These are phyloP conservation scores for Lates calcarifer DNA, from an alignment of 2,113 vertebrate species.

Conservation along the genomic window DNA sequence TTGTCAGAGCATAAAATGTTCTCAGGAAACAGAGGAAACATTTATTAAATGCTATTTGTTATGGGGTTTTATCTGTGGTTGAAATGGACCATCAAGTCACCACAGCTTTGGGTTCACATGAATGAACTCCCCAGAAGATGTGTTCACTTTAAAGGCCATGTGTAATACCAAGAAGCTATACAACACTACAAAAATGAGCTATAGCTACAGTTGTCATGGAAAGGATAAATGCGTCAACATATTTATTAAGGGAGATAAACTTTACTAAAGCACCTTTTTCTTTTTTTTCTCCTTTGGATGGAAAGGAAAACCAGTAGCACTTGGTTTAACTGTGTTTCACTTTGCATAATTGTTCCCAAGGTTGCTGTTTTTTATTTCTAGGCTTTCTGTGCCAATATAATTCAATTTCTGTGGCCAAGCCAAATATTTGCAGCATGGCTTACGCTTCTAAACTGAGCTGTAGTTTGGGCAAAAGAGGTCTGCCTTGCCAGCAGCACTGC, in stretches of 20 bases:
- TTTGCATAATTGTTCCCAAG: constrained; percentile 86
- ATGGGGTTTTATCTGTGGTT: constrained; percentile 63
- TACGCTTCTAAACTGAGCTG: constrained; percentile 81
- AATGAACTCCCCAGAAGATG: constrained; percentile 33
- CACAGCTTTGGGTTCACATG: constrained; percentile 44
- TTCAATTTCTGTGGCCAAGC: constrained; percentile 82
- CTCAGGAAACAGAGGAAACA: constrained; percentile 41
- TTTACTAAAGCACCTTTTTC: constrained; percentile 60
- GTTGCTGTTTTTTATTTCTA: constrained; percentile 82
- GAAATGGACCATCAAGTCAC: constrained; percentile 70
- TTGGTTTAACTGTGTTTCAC: constrained; percentile 80
- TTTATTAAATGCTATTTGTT: constrained; percentile 57
- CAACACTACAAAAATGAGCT: constrained; percentile 49
- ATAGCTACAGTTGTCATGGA: constrained; percentile 36
- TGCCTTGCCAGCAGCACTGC: constrained; percentile 52
- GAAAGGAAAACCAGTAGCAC: constrained; percentile 84
- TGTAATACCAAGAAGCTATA: constrained; percentile 45
- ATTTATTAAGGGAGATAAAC: constrained; percentile 74
- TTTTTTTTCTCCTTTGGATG: constrained; percentile 58
- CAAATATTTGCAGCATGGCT: constrained; percentile 85
- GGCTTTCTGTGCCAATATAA: constrained; percentile 82
- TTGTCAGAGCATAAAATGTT: constrained; percentile 22
- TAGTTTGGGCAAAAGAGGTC: constrained; percentile 71
- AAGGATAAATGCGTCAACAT: constrained; percentile 62
- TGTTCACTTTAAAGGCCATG: constrained; percentile 27